A percentile compares a stretch with the other conserved stretches of the same genome.
Conservation (phyloP, 2,797 vertebrate species). For the Limnodromus scolopaceus region DNA sequence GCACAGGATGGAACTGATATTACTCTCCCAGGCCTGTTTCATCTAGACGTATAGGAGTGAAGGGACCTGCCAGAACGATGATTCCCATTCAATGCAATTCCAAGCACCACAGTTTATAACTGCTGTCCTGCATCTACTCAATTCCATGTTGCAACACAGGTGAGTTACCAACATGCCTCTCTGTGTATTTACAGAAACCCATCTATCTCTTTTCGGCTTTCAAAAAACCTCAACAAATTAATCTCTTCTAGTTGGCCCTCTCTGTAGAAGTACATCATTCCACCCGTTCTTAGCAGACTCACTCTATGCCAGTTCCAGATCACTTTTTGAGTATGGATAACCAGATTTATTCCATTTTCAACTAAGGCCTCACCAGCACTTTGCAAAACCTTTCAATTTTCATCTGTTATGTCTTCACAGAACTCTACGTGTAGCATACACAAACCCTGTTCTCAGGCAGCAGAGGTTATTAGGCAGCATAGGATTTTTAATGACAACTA, state of each 20-base stretch:
- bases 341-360: not conserved
- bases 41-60: not conserved
- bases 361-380: not conserved
- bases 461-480: not conserved
- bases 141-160: not conserved
- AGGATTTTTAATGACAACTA: not conserved
- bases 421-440: not conserved
- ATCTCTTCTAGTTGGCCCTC: not conserved
- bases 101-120: not conserved
- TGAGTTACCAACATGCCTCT: not conserved
- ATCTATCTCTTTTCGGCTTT: not conserved
- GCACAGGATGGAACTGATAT: not conserved
- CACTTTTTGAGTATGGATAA: not conserved
- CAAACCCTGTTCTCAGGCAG: not conserved
- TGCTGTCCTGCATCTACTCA: not conserved
- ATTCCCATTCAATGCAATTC: fast-evolving
- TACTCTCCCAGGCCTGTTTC: not conserved
- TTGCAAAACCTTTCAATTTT: not conserved
- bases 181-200: not conserved
- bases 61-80: not conserved
- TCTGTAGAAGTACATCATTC: not conserved
- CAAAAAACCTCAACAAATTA: not conserved
- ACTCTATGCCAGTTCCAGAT: not conserved
- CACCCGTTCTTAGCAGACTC: not conserved
- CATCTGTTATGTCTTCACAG: not conserved